Conservation (phyloP, 2,888 invertebrate species). For the Oligia fasciuncula region DNA sequence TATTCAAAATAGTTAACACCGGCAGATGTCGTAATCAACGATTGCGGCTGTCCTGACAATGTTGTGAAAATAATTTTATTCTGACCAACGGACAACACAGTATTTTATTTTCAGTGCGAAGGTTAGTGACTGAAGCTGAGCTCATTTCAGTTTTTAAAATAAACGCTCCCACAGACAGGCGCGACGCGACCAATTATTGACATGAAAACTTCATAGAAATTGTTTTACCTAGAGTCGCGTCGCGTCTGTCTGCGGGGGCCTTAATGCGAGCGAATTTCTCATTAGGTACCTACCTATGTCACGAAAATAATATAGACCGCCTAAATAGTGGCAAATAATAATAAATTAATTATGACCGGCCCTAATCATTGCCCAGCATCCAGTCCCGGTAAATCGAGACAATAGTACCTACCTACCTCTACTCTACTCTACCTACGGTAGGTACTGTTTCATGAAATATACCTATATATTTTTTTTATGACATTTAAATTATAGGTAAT, state of each 20-base stretch:
- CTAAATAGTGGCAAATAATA: conserved; percentile 2
- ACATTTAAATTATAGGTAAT: neutral
- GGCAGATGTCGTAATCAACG: conserved; percentile 11
- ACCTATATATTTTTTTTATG: neutral
- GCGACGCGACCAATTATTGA: neutral
- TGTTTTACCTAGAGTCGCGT: neutral
- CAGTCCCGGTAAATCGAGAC: neutral
- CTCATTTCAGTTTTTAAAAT: conserved; percentile 69
- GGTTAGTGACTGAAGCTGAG: conserved; percentile 71
- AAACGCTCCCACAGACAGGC: neutral
- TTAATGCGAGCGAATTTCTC: neutral
- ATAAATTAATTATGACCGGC: neutral
- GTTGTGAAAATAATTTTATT: conserved; percentile 46
- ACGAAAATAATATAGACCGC: neutral
- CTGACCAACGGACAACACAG: conserved; percentile 46
- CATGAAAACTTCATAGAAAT: neutral
- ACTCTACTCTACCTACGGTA: neutral
- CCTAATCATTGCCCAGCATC: neutral
- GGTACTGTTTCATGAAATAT: no score
- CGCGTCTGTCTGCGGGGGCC: neutral
- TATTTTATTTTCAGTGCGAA: conserved; percentile 76
- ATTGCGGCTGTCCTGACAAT: conserved; percentile 23
- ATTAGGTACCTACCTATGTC: neutral
- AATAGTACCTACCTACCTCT: neutral
- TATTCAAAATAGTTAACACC: neutral